phyloP scores from a whole-genome alignment of 2,888 invertebrate genomes.

The Hypolimnas misippus region DNA sequence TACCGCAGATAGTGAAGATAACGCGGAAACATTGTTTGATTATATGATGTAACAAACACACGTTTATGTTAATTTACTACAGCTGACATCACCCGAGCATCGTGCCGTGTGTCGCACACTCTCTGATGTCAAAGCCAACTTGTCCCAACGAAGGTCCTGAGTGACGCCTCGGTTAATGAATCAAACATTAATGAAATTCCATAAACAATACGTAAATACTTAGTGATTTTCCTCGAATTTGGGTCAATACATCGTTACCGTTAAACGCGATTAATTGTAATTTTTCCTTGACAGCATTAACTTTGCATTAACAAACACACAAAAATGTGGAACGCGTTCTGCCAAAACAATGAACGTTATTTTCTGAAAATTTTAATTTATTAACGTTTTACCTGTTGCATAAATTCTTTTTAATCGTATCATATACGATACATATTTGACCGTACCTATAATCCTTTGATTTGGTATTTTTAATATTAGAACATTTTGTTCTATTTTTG shows the following conservation, averaged over 20 bases:
- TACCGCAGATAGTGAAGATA: slow-evolving; percentile 39
- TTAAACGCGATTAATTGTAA: slow-evolving; percentile 1
- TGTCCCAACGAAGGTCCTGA: slow-evolving; percentile 41
- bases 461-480: too few relatives aligned
- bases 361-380: too few relatives aligned
- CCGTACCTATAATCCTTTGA: too few relatives aligned
- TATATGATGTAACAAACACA: slow-evolving; percentile 48
- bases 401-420: too few relatives aligned
- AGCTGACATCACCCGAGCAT: slow-evolving; percentile 61
- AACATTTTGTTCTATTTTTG: too few relatives aligned
- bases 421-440: too few relatives aligned
- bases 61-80: slow-evolving; percentile 70
- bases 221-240: slow-evolving; percentile 33
- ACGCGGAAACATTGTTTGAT: slow-evolving; percentile 42
- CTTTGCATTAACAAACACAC: too few relatives aligned
- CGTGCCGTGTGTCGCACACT: slow-evolving; percentile 18
- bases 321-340: too few relatives aligned
- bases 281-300: slow-evolving; percentile 20
- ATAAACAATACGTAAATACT: slow-evolving; percentile 24
- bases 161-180: slow-evolving; percentile 37
- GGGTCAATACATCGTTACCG: slow-evolving; percentile 18
- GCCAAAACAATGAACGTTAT: too few relatives aligned
- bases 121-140: slow-evolving; percentile 46
- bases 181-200: slow-evolving; percentile 43
- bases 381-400: too few relatives aligned